Evolutionary conservation across 2,113 vertebrate genomes (phyloP).

Genomic region (Erythrocebus patas): DNA sequence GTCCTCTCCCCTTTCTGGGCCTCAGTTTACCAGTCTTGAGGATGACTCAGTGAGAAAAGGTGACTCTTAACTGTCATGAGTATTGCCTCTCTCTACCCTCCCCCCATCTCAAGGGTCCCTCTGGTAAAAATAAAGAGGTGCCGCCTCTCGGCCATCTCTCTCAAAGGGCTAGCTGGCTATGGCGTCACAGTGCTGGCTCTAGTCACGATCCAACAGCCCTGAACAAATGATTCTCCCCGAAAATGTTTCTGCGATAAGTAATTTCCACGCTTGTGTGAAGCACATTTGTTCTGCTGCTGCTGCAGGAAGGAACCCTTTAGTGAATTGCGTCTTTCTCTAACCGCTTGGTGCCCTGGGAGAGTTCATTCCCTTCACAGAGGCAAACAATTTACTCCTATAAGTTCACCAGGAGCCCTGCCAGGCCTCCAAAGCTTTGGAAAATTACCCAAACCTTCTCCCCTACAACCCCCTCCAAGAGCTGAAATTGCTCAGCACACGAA

Average conservation of each 20-base stretch:
- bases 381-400: constrained; percentile 40
- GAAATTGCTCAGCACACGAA: neutral
- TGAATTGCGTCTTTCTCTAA: constrained; percentile 48
- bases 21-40: neutral
- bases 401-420: neutral
- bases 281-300: neutral
- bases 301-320: constrained; percentile 35
- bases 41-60: neutral
- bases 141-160: neutral
- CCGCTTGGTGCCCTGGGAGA: neutral
- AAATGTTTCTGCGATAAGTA: neutral
- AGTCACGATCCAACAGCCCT: neutral
- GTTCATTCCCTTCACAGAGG: constrained; percentile 43
- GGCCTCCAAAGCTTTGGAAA: constrained; percentile 51
- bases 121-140: neutral
- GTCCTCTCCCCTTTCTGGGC: neutral
- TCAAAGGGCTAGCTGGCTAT: neutral
- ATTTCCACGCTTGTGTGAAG: neutral
- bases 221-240: neutral
- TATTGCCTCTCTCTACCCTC: neutral
- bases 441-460: neutral
- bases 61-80: neutral
- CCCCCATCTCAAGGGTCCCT: neutral
- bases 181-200: neutral
- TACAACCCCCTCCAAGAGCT: neutral